Evolutionary conservation across 2,888 invertebrate genomes (phyloP), one percentile per base, ranked within the genome.

Genomic region (Caenorhabditis drosophilae): DNA sequence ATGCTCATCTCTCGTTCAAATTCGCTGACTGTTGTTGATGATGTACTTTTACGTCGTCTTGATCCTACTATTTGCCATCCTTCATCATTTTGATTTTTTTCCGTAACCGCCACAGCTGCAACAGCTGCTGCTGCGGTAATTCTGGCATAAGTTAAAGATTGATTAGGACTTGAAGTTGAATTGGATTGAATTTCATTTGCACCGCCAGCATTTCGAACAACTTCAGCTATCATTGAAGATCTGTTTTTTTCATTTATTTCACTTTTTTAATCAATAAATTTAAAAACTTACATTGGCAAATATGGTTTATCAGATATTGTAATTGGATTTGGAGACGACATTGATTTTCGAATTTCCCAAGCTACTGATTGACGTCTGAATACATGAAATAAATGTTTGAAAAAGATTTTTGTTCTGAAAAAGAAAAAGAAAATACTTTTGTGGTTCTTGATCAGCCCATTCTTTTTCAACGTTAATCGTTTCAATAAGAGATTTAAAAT

Each of bases 401-500:
- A n/a, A n/a, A n/a, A n/a, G n/a, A 36, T 36, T 12, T 36, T 36
- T 31, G 6, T 31, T 31, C 31, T 9, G 31, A 9, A 31, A 36
- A 4, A n/a, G n/a, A n/a, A n/a, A n/a, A n/a, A n/a, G n/a, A n/a
- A 36, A 9, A 36, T 36, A 36, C 36, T 62, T 56, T 12, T 48
- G 18, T 0, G 47, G 25, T n/a, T 55, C 53, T 16, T 56, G 42
- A 31, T 31, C 48, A 20, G 40, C 45, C 56, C 56, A 95, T 66
- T 92, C 92, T 90, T 92, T 92, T 85, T 95, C 93, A 6, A 95
- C 88, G 78, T 91, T 89, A 81, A 96, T 91, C 90, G 94, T 93
- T 83, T 94, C 92, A 53, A 93, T 92, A 31, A 97, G 86, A 20
- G 92, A 91, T 84, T 91, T 91, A 84, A 97, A 97, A 85, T 97